phyloP scores from a whole-genome alignment of 2,797 vertebrate species.

The Perdix hodgsoniae region DNA sequence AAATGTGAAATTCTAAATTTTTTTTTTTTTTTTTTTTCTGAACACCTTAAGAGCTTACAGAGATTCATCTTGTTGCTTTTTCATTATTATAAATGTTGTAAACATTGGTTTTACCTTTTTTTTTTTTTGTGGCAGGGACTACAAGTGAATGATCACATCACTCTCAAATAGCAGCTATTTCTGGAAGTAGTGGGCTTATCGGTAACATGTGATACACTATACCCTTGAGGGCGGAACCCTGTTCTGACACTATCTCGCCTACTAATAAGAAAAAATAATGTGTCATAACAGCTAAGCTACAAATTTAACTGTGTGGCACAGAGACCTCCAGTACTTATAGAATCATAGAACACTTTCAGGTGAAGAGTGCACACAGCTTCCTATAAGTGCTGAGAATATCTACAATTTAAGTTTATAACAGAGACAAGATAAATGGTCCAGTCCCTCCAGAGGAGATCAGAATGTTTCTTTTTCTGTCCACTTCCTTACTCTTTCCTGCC shows the following conservation, averaged over 20 bases:
- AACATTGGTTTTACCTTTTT: neutral
- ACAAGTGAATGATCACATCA: neutral
- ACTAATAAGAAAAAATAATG: neutral
- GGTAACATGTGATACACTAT: neutral
- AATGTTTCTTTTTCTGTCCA: neutral
- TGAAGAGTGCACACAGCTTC: neutral
- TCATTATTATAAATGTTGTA: neutral
- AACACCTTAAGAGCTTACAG: neutral
- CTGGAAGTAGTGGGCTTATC: neutral
- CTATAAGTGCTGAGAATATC: neutral
- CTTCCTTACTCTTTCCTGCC: neutral
- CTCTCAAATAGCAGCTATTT: neutral
- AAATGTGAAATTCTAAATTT: neutral
- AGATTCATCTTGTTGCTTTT: neutral
- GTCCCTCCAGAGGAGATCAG: neutral
- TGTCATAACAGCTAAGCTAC: neutral
- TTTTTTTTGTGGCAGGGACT: neutral
- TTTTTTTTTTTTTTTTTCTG: accelerated
- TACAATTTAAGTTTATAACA: neutral
- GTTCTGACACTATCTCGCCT: neutral
- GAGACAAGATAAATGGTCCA: neutral
- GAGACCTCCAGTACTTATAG: neutral
- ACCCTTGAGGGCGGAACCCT: neutral
- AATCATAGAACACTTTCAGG: neutral
- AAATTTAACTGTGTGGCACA: neutral